Evolutionary conservation across 2,888 invertebrate genomes (phyloP).

Genomic region (Ryuthela nishihirai): DNA sequence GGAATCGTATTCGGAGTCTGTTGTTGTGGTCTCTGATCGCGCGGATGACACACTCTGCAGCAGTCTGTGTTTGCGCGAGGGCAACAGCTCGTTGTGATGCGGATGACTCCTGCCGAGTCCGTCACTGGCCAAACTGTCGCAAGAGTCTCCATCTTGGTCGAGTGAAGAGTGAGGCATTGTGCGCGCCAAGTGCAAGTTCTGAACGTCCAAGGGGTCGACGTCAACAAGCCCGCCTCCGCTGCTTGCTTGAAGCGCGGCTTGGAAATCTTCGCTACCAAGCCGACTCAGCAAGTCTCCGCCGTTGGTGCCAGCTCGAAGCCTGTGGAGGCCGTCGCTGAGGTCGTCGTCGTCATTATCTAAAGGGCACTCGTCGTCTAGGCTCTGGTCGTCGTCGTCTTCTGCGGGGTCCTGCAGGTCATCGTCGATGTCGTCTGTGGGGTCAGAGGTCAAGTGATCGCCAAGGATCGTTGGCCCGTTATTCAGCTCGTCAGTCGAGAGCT

Average conservation of each 20-base stretch:
- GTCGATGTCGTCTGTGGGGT: conserved; percentile 18
- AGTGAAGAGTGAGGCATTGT: conserved; percentile 7
- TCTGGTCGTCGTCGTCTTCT: conserved; percentile 9
- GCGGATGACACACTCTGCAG: conserved; percentile 45
- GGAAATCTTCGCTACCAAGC: conserved; percentile 18
- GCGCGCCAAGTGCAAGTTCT: conserved; percentile 1
- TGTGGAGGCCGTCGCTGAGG: conserved; percentile 9
- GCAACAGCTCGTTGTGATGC: conserved; percentile 42
- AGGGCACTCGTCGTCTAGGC: conserved; percentile 2
- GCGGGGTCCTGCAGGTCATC: conserved; percentile 15
- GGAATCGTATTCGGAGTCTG: conserved; percentile 45
- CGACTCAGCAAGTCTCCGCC: conserved; percentile 7
- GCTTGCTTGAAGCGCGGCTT: conserved; percentile 8
- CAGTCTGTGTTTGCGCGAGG: conserved; percentile 47
- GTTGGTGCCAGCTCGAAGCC: conserved; percentile 2
- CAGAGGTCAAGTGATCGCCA: conserved; percentile 10
- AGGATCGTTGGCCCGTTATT: conserved; percentile 11
- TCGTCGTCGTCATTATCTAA: conserved; percentile 29
- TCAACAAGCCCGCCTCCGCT: conserved; percentile 4
- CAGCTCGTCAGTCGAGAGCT: conserved; percentile 69
- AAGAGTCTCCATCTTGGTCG: conserved; percentile 34
- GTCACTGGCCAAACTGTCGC: conserved; percentile 29
- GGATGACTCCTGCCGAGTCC: conserved; percentile 6
- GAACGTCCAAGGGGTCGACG: conserved; percentile 13
- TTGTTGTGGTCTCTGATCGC: conserved; percentile 43